Evolutionary conservation across 1,140 invertebrate genomes (phyloP), one percentile per base, ranked within the genome.

Genomic region (Pogonomyrmex barbatus): DNA sequence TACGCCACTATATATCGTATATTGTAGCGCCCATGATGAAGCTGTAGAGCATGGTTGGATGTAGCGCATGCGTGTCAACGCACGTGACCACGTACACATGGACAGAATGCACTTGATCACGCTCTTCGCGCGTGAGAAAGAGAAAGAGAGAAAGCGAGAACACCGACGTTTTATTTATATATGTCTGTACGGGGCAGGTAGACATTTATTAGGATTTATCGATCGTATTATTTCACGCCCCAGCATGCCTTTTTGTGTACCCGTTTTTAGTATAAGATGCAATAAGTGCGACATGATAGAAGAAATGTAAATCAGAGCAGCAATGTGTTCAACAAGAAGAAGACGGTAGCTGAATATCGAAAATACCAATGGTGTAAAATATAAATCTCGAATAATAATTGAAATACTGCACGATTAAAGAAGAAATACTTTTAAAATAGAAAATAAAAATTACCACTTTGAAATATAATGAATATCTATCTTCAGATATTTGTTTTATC

Each of bases 171-270:
- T 93, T 93, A 93, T 94, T 93, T 94, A 93, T 93, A 91, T 92
- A 91, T 91, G 89, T 92, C 91, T 91, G 88, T 62, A 65, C 68
- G 90, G 90, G 90, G 91, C 93, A 94, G 93, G 92, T 94, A 93
- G 93, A 94, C 93, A 92, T 94, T 94, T 92, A 95, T 94, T 94
- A 93, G 92, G 91, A 94, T 94, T 94, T 95, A 95, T 94, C 91
- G 92, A 93, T 87, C 93, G 92, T 91, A 94, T 94, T 92, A 93
- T 93, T 93, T 92, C 88, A 91, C 91, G 91, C 90, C 65, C 89
- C 87, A 73, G 70, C 89, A 68, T 78, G 75, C 87, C 88, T 93
- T 92, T 93, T 81, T 70, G 77, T 52, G 92, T 88, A 86, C 85
- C 60, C 90, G 81, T 84, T 76, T 89, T 90, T 92, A 94, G 54